Base-by-base conservation (phyloP, 2,888 invertebrate species). In the Pterostichus niger region DNA sequence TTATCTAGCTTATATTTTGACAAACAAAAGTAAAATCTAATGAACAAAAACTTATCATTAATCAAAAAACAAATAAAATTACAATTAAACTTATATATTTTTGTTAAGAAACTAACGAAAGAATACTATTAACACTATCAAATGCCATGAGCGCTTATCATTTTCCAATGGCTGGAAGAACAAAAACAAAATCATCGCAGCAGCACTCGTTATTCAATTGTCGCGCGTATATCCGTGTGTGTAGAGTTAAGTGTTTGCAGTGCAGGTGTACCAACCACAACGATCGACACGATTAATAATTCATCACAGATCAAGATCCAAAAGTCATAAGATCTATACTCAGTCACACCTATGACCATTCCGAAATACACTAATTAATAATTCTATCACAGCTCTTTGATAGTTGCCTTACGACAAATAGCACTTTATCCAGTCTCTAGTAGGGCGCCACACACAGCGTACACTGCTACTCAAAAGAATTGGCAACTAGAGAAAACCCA, bases 321-420 rank as follows among this genome's bases (percentile, higher is more conserved):
- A 75, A 83, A 77, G 83, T 83, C 83, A 77, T 83, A 77, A 83
- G 83, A 83, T 83, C 83, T 77, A 68, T 83, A 73, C 81, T 77
- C 83, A 83, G 83, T 83, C 83, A 83, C 83, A 77, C 76, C 83
- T 83, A 83, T 83, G 83, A 83, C 83, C 86, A 86, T 85, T 86
- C 86, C 87, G 83, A 82, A 86, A 84, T 85, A 86, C 86, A 86
- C 86, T 86, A 87, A 84, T 85, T 87, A 87, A 86, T 85, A 86
- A 88, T 87, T 89, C 90, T 90, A 90, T 90, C 90, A 90, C 90
- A 90, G 90, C 90, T 90, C 89, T 89, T 87, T 77, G 64, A 87
- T 87, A 88, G 88, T 88, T 88, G 88, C 88, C 88, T 88, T 87
- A 83, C 85, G 85, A 87, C 86, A 88, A 88, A 83, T 83, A 83